A percentile compares a stretch with the other conserved stretches of the same genome.
Evolutionary conservation across 1,140 invertebrate species (phyloP).

Genomic region (Psix sp.): DNA sequence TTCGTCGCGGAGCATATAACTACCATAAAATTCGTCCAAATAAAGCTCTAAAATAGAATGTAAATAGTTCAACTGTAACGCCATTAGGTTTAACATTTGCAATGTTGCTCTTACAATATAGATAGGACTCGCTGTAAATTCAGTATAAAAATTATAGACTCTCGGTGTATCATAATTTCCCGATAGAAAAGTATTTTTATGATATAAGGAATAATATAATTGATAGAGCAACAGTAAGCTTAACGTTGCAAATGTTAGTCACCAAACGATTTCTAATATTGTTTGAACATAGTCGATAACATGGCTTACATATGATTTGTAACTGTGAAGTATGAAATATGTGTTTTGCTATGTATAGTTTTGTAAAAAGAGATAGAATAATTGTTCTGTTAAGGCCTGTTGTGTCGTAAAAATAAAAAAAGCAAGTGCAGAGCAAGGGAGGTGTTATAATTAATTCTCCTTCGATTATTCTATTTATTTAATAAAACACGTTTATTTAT

Average conservation of each 20-base stretch:
- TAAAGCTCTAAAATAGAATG: slow-evolving; percentile 51
- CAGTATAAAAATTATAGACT: too few species aligned
- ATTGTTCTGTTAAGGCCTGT: slow-evolving; percentile 50
- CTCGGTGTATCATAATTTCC: too few species aligned
- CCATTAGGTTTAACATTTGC: slow-evolving; percentile 23
- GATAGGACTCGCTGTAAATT: slow-evolving; percentile 16
- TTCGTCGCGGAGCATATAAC: slow-evolving; percentile 24
- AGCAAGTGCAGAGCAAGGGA: slow-evolving; percentile 10
- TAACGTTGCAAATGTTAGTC: slow-evolving; percentile 33
- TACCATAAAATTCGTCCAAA: slow-evolving; percentile 50
- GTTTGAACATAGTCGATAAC: slow-evolving; percentile 19
- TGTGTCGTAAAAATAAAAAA: slow-evolving; percentile 45
- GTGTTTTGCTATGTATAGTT: slow-evolving; percentile 52
- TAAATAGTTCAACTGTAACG: slow-evolving; percentile 35
- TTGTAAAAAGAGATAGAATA: slow-evolving; percentile 45
- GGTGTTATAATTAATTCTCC: not conserved
- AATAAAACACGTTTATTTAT: slow-evolving; percentile 34
- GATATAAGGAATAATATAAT: not conserved
- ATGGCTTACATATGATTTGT: slow-evolving; percentile 43
- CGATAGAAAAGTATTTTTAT: slow-evolving; percentile 32
- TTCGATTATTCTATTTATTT: slow-evolving; percentile 10
- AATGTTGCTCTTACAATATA: slow-evolving; percentile 16
- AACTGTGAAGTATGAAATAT: slow-evolving; percentile 19
- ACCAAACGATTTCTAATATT: slow-evolving; percentile 13
- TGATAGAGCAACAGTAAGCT: not conserved